Base-by-base conservation (phyloP, 2,888 invertebrate species). In the Cetonia aurata region DNA sequence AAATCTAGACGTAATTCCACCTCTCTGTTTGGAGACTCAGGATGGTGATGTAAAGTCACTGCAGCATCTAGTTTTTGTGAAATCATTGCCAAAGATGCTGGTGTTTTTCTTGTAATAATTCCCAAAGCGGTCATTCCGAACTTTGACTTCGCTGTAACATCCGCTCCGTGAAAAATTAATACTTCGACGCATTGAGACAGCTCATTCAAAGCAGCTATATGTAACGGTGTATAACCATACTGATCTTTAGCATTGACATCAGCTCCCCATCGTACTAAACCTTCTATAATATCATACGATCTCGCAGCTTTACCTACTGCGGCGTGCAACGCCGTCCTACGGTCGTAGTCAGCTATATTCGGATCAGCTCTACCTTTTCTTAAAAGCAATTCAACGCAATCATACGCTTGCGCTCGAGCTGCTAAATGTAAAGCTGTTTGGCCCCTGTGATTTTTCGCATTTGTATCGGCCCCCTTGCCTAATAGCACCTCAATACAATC, bases 381-480 rank as follows among this genome's bases (percentile, higher is more conserved):
- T 25, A 95, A 82, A 52, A 95, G 85, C 1, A 91, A 87, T 77
- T 95, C 94, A 0, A 95, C 93, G 79, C 94, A 93, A 80, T 95
- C 95, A 67, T 92, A 86, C 56, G 93, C 92, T 67, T 95, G 91
- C 0, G 93, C 90, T 41, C 93, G 88, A 0, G 94, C 91, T 0
- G 96, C 96, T 75, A 96, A 85, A 83, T 97, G 96, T 31, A 97
- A 84, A 0, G 96, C 92, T 0, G 95, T 94, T 80, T 95, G 95
- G 9, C 93, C 93, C 66, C 95, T 88, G 79, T 92, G 90, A 80
- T 94, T 94, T 78, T 89, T 90, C 48, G 90, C 85, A 75, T 91
- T 90, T 0, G 92, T 91, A 79, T 93, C 91, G 0, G 95, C 95
- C 0, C 92, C 91, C 77, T 91, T 91, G 8, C 90, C 87, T 46